Conservation (phyloP, 2,113 vertebrate genomes). For the Barnardius zonarius region DNA sequence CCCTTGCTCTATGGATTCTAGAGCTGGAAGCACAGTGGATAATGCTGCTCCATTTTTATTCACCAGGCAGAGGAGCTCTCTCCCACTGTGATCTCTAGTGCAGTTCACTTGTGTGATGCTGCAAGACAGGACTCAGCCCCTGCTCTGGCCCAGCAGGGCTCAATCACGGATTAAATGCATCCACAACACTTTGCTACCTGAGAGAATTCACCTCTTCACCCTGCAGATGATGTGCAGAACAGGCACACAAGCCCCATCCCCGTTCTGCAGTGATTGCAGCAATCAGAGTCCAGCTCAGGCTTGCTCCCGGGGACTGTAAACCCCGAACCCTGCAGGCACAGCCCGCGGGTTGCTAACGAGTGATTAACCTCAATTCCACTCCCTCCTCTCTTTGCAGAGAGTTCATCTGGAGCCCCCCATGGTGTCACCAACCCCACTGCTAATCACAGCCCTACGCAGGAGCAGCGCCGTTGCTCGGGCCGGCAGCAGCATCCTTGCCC, state of each 20-base stretch:
- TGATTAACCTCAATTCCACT: constrained; percentile 33
- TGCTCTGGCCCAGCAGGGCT: not conserved
- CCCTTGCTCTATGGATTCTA: accelerated
- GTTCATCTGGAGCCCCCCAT: not conserved
- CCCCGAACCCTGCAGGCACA: not conserved
- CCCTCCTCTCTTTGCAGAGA: not conserved
- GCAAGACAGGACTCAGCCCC: not conserved
- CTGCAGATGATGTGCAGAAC: not conserved
- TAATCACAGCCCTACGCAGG: not conserved
- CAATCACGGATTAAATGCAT: not conserved
- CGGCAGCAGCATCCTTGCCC: not conserved
- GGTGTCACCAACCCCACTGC: not conserved
- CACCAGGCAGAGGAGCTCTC: not conserved
- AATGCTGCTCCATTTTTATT: not conserved
- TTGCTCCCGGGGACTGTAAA: not conserved
- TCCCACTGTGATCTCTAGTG: not conserved
- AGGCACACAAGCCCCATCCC: not conserved
- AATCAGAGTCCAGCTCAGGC: constrained; percentile 29
- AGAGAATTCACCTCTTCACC: not conserved
- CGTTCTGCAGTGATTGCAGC: constrained; percentile 25
- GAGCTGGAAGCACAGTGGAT: not conserved
- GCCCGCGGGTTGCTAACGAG: not conserved
- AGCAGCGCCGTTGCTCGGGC: not conserved
- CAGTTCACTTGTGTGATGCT: not conserved
- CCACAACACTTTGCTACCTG: not conserved